Percentiles rank a stretch among this genome's conserved stretches.
These are phyloP conservation scores for Muscidifurax raptorellus DNA, from an alignment of 1,140 invertebrate species.

Conservation along the genomic window DNA sequence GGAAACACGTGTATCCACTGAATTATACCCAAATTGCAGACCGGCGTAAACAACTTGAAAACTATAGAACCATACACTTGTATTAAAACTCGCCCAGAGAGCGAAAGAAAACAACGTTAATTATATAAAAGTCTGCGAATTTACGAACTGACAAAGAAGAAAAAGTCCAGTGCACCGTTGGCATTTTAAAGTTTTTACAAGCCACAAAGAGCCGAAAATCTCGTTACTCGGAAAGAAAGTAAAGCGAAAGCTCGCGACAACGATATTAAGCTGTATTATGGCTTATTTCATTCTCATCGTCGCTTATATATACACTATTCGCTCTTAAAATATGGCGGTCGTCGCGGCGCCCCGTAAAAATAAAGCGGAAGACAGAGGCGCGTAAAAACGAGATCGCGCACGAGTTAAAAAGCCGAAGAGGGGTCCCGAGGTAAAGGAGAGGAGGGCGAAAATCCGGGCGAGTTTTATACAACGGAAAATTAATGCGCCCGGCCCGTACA, in stretches of 20 bases:
- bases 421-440: conserved; percentile 17
- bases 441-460: conserved; percentile 36
- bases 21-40: not conserved
- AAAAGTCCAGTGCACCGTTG: not conserved
- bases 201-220: conserved; percentile 6
- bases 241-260: conserved; percentile 10
- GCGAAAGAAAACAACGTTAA: conserved; percentile 41
- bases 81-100: not conserved
- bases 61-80: not conserved
- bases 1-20: not conserved
- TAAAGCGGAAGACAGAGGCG: conserved; percentile 3
- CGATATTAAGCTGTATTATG: conserved; percentile 49
- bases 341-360: not conserved
- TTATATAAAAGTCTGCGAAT: conserved; percentile 20
- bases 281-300: conserved; percentile 32
- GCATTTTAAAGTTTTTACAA: conserved; percentile 20
- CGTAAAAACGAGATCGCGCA: not conserved
- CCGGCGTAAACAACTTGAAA: not conserved
- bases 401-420: conserved; percentile 17
- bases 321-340: conserved; percentile 39
- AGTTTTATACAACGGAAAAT: conserved; percentile 37
- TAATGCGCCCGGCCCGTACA: conserved; percentile 26
- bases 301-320: conserved; percentile 12
- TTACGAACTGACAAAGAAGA: not conserved
- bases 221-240: conserved; percentile 18